phyloP scores from a whole-genome alignment of 2,797 vertebrate species.

The Lacerta viridis region DNA sequence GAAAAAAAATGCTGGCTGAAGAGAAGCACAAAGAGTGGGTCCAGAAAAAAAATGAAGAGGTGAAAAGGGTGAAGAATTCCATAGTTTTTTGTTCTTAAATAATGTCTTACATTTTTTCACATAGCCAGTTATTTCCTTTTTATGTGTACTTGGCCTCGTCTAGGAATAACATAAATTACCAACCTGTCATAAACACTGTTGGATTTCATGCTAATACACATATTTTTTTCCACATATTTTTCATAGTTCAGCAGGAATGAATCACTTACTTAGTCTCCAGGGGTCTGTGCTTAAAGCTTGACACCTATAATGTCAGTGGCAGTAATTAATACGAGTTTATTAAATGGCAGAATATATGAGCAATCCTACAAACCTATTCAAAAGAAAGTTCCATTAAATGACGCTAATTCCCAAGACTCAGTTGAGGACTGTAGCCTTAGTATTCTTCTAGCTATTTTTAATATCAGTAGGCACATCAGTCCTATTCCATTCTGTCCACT shows the following conservation, averaged over 20 bases:
- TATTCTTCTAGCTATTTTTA: background rate
- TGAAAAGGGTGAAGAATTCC: constrained; percentile 67
- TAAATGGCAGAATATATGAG: background rate
- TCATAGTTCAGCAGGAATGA: constrained; percentile 24
- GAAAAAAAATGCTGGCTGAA: constrained; percentile 84
- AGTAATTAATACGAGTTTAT: background rate
- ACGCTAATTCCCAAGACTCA: too few species aligned
- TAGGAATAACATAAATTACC: constrained; percentile 10
- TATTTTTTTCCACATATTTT: constrained; percentile 24
- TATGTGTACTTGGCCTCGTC: constrained; percentile 15
- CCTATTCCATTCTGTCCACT: too few species aligned
- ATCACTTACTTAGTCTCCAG: constrained; percentile 3
- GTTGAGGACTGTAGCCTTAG: background rate
- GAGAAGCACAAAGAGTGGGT: constrained; percentile 91
- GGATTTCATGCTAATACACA: constrained; percentile 33
- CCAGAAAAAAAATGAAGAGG: constrained; percentile 89
- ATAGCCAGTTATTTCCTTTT: constrained; percentile 23
- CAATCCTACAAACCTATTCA: background rate
- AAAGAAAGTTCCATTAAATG: background rate
- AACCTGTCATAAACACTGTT: constrained; percentile 10
- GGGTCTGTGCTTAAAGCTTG: background rate
- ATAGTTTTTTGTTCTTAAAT: background rate
- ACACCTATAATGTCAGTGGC: background rate
- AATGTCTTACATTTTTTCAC: background rate
- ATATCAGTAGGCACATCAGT: too few species aligned